Evolutionary conservation across 2,113 vertebrate genomes (phyloP), one percentile per base, ranked within the genome.

Genomic region (Seriola dumerili): DNA sequence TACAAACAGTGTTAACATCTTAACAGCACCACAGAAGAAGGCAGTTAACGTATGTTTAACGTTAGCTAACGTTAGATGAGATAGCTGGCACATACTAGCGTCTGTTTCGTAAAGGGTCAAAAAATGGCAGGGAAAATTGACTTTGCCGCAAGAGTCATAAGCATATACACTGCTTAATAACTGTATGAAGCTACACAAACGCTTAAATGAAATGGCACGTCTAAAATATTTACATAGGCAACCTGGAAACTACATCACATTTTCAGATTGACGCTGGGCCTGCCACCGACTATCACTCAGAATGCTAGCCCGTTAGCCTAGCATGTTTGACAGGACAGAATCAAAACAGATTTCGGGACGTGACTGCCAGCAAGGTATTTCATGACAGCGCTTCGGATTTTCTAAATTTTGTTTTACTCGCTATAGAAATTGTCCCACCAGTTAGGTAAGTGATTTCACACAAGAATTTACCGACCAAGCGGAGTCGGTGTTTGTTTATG

Each of bases 401-500:
- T n/a, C 14, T 19, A 23, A 14, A 16, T 17, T 8, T 3, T 1
- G 3, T 8, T 72, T 12, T 2, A 16, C 36, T 29, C 19, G 10
- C 40, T n/a, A 0, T 4, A 19, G 1, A 57, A 72, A 12, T 0
- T 3, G 42, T 7, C 36, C 1, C 32, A 0, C 5, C 36, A 4
- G n/a, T 42, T 25, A 25, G 10, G 52, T 16, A 1, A 6, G 12
- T 1, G 7, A 7, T 72, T 78, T 64, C 7, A 21, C 25, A 9
- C 61, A 40, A n/a, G 42, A 84, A 80, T 21, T 5, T 29, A 38
- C 40, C 71, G 72, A 57, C 10, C 11, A 14, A 78, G 17, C 46
- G 1, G 54, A 54, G 38, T 88, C 38, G 54, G 58, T 83, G 93
- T 95, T 95, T 95, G 94, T 96, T 95, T 95, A 95, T 95, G 89